Percentiles rank a stretch among this genome's conserved stretches.
These are phyloP conservation scores for Anolis carolinensis DNA, from an alignment of 2,113 vertebrate species.

Conservation along the genomic window DNA sequence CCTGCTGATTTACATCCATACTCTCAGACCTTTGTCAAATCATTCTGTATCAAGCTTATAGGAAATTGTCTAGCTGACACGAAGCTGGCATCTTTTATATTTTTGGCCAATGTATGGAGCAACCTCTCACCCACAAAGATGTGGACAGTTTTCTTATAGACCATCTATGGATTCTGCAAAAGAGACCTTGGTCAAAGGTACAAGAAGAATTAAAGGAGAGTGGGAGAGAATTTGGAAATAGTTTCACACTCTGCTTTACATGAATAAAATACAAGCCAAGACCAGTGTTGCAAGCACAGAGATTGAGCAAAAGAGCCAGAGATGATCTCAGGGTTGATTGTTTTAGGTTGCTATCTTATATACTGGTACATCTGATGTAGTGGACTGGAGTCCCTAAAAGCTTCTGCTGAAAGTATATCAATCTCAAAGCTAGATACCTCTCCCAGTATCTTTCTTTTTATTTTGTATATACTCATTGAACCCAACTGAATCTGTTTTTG, in stretches of 20 bases:
- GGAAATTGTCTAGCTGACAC: neutral
- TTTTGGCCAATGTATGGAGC: neutral
- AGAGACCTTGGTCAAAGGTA: neutral
- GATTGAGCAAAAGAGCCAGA: neutral
- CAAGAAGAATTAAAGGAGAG: neutral
- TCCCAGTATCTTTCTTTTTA: too few species aligned
- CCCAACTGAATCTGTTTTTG: neutral
- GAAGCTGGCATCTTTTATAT: neutral
- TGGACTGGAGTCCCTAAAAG: too few species aligned
- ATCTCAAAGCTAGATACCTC: too few species aligned
- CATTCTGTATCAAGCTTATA: neutral
- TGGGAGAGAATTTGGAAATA: neutral
- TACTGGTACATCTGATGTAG: too few species aligned
- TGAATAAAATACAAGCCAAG: neutral
- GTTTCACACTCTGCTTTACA: neutral
- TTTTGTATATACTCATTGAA: neutral
- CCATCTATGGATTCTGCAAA: neutral
- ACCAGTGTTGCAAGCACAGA: neutral
- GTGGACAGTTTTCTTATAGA: neutral
- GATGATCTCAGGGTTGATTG: neutral
- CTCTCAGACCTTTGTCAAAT: neutral
- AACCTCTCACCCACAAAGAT: neutral
- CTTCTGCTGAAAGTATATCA: too few species aligned
- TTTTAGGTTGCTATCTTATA: neutral
- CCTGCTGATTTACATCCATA: neutral